Percentiles rank a stretch among this genome's conserved stretches.
phyloP scores from a whole-genome alignment of 53 echinoderm and acorn worm genomes.

The Patiria pectinifera region DNA sequence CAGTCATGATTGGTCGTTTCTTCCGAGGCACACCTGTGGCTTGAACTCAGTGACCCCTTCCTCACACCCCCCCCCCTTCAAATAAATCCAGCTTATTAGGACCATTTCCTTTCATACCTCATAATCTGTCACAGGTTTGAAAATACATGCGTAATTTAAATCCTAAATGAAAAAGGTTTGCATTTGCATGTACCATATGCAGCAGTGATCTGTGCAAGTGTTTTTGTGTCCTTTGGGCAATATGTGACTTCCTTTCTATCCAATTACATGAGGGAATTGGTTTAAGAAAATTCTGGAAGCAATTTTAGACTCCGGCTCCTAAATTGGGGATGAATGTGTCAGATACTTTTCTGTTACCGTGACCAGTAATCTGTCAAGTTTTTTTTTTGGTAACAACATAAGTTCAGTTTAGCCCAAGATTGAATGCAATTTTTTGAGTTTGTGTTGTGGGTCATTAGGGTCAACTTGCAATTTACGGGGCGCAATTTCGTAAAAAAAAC shows the following conservation, averaged over 20 bases:
- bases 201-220: not conserved
- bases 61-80: not conserved
- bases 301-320: too few relatives aligned
- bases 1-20: not conserved
- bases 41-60: conserved; percentile 16
- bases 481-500: too few relatives aligned
- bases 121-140: conserved; percentile 44
- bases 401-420: too few relatives aligned
- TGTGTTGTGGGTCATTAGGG: too few relatives aligned
- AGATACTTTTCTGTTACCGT: too few relatives aligned
- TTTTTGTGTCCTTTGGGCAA: not conserved
- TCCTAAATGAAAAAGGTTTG: not conserved
- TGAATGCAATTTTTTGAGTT: too few relatives aligned
- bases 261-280: not conserved
- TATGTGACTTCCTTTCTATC: not conserved
- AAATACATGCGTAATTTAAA: conserved; percentile 1
- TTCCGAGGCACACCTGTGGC: not conserved
- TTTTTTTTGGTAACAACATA: too few relatives aligned
- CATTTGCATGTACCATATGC: not conserved
- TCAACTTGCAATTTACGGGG: too few relatives aligned
- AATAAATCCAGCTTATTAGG: conserved; percentile 33
- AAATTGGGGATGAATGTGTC: too few relatives aligned
- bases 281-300: not conserved
- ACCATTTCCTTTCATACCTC: not conserved
- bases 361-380: too few relatives aligned